Evolutionary conservation across 2,888 invertebrate species (phyloP).

Genomic region (Lithophane semibrunnea): DNA sequence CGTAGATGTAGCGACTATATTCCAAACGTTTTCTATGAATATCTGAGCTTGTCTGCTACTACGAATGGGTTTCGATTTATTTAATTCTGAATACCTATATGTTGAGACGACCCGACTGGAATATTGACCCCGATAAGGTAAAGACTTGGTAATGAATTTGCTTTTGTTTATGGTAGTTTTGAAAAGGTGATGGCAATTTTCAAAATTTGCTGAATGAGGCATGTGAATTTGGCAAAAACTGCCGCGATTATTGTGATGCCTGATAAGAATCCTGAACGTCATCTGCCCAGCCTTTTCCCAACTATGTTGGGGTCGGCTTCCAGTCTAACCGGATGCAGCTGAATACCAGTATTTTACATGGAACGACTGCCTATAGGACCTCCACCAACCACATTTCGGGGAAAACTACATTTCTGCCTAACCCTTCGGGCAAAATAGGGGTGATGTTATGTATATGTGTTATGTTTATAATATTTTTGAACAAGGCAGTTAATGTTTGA

Average conservation of each 20-base stretch:
- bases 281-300: no score
- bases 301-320: no score
- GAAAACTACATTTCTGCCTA: neutral
- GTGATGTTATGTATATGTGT: neutral
- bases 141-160: conserved; percentile 31
- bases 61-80: conserved; percentile 65
- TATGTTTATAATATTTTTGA: neutral
- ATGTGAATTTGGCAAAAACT: neutral
- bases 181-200: neutral
- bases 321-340: no score
- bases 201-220: no score
- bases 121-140: conserved; percentile 48
- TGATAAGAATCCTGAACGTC: neutral
- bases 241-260: neutral
- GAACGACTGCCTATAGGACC: no score
- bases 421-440: neutral
- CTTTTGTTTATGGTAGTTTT: neutral
- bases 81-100: conserved; percentile 65
- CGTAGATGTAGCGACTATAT: conserved; percentile 66
- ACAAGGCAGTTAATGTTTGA: neutral
- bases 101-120: conserved; percentile 46
- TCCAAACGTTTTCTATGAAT: conserved; percentile 72
- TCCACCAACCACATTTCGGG: no score
- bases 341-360: no score
- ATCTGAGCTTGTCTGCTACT: conserved; percentile 63